Base-by-base conservation (phyloP, 2,113 vertebrate species). In the Triplophysa rosa region DNA sequence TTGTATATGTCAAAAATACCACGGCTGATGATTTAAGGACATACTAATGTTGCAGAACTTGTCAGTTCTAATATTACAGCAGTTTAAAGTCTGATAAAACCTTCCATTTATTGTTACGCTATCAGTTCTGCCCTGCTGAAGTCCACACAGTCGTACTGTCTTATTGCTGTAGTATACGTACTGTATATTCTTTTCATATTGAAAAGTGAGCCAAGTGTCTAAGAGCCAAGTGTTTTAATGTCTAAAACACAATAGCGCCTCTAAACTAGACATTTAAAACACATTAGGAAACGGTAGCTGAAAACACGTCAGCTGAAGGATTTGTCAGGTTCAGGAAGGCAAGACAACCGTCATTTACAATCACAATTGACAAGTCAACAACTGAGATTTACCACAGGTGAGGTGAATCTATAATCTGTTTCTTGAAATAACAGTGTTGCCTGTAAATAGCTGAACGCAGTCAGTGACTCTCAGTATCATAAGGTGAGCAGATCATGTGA, bases 31-130 rank as follows among this genome's bases (percentile, higher is more conserved):
- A 75, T 61, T 59, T 29, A 59, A 3, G 19, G 7, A n/a, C 24
- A 64, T 26, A 66, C 33, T 64, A 42, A 42, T 19, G 33, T 37
- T 37, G 0, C 19, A 11, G 16, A 4, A 16, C 62, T 42, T 59
- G 16, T 61, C 54, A 61, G 13, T 10, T n/a, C 49, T 67, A 62
- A 65, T 68, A 19, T 19, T 23, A 21, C 1, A 8, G n/a, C 70
- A 49, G 13, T 54, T 40, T 69, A 14, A 21, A 37, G 33, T 45
- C 19, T n/a, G 70, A 79, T 79, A 75, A 70, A 67, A 65, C 63
- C 42, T 63, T 62, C 58, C 76, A 56, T 29, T 21, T 16, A 62
- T 73, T 67, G 52, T 70, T 59, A 64, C 40, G 26, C 23, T 52
- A 63, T 47, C 59, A 45, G 14, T 8, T 58, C 72, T 24, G 33